These are phyloP conservation scores for Petromus typicus DNA, from an alignment of 2,113 vertebrate genomes.

Conservation along the genomic window DNA sequence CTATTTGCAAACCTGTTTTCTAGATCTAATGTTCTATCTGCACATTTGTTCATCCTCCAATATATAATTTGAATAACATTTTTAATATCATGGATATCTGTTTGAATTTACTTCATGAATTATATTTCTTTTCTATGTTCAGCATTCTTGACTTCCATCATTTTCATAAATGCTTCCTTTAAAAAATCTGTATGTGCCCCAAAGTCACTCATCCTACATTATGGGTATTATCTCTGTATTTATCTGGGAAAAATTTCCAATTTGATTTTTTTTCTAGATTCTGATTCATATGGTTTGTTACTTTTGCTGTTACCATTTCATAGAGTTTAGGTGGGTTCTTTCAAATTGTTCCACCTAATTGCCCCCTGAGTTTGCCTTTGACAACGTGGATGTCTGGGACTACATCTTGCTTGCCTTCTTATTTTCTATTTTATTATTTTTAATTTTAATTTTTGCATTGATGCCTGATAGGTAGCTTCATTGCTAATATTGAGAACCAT, in stretches of 20 bases:
- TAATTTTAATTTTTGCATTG: not conserved
- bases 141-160: not conserved
- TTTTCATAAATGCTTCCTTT: not conserved
- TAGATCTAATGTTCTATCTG: not conserved
- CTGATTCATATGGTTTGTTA: not conserved
- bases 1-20: not conserved
- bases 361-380: not conserved
- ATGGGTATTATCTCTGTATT: not conserved
- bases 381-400: not conserved
- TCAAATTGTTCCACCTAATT: not conserved
- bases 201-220: not conserved
- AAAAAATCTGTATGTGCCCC: not conserved
- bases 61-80: not conserved
- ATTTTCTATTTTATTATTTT: not conserved
- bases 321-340: not conserved
- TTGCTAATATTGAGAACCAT: not conserved
- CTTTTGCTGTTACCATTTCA: not conserved
- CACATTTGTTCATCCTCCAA: not conserved
- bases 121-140: not conserved
- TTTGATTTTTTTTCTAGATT: not conserved
- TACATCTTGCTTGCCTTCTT: not conserved
- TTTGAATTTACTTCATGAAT: not conserved
- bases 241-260: not conserved
- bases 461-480: not conserved
- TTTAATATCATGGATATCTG: not conserved